Evolutionary conservation across 2,113 vertebrate species (phyloP), one percentile per base, ranked within the genome.

Genomic region (Rhinichthys klamathensis): DNA sequence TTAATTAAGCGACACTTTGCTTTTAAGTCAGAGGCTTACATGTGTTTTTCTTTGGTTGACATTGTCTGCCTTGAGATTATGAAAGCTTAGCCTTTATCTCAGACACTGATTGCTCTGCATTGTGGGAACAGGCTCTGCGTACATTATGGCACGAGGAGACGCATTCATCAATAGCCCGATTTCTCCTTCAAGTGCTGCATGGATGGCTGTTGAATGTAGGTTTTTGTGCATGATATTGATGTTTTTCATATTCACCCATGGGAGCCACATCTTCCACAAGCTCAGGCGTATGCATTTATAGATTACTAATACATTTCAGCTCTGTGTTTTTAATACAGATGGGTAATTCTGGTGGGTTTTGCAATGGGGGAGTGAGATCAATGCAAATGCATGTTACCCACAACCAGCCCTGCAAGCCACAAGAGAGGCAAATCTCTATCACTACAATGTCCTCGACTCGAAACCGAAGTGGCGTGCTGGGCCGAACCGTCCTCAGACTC

Each of bases 401-500:
- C n/a, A 75, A 46, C 56, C 60, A 81, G 69, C 18, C 44, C 30
- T 27, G 72, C 44, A 8, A 56, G n/a, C 3, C 82, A 67, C 32
- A 78, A 30, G 74, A 80, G 69, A 74, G 13, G 63, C 15, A 23
- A 44, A 67, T 79, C 65, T 35, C 46, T 27, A 60, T 81, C 38
- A 86, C 70, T 63, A 44, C 74, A 84, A 78, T 75, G 85, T 72
- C 77, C 23, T 83, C 67, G 58, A 58, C 25, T 11, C 27, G 13
- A 76, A 80, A 63, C 82, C 44, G 18, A 63, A 74, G 58, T 73
- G 86, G 78, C 75, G 46, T 32, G 75, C 9, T 82, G 85, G 63
- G 85, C 86, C 38, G 85, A 67, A 63, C 86, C 73, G 89, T 92
- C 91, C 89, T 92, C 77, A 84, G 60, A 83, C 86, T 89, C 89